Conservation (phyloP, 2,888 invertebrate species). For the Polydesmus complanatus region DNA sequence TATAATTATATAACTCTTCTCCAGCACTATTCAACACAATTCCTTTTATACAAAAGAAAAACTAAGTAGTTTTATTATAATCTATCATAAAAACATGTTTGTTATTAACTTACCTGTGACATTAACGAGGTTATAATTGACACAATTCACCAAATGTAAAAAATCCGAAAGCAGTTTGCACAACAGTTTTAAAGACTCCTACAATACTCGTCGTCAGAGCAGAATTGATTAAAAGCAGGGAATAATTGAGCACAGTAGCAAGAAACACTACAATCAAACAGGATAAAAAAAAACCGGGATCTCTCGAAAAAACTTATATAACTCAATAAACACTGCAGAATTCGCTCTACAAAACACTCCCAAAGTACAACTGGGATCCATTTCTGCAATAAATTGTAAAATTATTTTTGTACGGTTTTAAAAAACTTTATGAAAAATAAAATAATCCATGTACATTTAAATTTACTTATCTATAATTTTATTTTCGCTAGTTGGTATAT, state of each 20-base stretch:
- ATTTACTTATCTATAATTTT: too few species aligned
- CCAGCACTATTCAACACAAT: conserved; percentile 32
- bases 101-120: conserved; percentile 25
- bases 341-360: conserved; percentile 20
- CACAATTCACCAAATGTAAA: conserved; percentile 35
- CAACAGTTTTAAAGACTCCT: conserved; percentile 33
- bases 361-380: too few species aligned
- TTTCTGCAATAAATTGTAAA: too few species aligned
- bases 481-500: too few species aligned
- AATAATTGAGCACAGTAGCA: conserved; percentile 34
- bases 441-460: too few species aligned
- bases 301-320: conserved; percentile 11
- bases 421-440: too few species aligned
- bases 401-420: too few species aligned
- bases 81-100: neutral
- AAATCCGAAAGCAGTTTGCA: conserved; percentile 34
- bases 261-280: conserved; percentile 27
- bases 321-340: neutral
- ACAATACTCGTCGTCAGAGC: conserved; percentile 35
- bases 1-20: conserved; percentile 32
- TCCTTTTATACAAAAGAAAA: conserved; percentile 23
- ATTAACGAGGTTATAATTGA: conserved; percentile 24
- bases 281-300: conserved; percentile 26
- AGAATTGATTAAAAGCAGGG: conserved; percentile 35
- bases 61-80: neutral